phyloP scores from a whole-genome alignment of 2,888 invertebrate species.

The Spilosoma lubricipeda region DNA sequence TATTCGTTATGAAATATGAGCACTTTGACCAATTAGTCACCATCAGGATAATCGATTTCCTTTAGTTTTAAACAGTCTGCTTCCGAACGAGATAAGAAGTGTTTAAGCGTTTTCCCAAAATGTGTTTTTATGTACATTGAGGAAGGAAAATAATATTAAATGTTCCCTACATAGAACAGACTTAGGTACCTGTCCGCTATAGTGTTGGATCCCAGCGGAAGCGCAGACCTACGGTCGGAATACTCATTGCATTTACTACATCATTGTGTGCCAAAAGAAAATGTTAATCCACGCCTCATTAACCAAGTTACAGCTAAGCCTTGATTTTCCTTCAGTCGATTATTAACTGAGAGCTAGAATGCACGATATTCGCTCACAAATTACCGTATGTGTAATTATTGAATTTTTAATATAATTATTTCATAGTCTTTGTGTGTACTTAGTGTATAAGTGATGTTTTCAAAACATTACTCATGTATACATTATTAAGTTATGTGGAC shows the following conservation, averaged over 20 bases:
- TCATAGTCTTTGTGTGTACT: constrained; percentile 17
- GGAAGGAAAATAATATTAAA: not conserved
- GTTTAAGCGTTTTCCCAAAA: not conserved
- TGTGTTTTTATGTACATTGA: not conserved
- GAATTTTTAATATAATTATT: constrained; percentile 18
- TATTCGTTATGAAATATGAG: not conserved
- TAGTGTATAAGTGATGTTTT: constrained; percentile 42
- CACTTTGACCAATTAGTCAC: not conserved
- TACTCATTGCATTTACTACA: constrained; percentile 70
- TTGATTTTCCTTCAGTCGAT: constrained; percentile 81
- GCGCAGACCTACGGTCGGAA: constrained; percentile 66
- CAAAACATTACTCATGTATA: constrained; percentile 35
- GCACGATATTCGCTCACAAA: constrained; percentile 61
- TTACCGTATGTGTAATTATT: not conserved
- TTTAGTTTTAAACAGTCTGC: not conserved
- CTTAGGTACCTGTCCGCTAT: constrained; percentile 47
- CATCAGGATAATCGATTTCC: not conserved
- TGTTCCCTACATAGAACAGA: not conserved
- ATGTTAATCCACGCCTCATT: constrained; percentile 81
- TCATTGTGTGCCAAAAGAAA: constrained; percentile 81
- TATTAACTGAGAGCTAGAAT: constrained; percentile 64
- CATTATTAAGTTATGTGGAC: constrained; percentile 22
- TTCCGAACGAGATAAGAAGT: not conserved
- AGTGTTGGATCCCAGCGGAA: constrained; percentile 73
- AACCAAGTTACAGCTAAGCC: constrained; percentile 78